Conservation (phyloP, 2,797 vertebrate genomes). For the Sebastes elongatus region DNA sequence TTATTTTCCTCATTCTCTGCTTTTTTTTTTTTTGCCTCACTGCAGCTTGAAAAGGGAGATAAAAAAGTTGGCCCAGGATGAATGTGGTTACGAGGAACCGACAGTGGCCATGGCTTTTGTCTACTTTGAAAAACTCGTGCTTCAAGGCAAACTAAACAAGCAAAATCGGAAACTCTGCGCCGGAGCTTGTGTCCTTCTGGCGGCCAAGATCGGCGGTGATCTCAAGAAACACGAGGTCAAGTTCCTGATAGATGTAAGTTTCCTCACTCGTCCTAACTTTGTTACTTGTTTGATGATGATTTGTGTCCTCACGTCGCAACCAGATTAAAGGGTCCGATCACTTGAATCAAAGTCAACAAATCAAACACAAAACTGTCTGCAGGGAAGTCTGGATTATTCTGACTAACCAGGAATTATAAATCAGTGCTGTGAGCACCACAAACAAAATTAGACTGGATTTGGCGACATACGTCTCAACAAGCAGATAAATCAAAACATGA, state of each 20-base stretch:
- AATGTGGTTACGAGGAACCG: conserved; percentile 95
- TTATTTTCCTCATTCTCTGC: neutral
- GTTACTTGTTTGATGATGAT: neutral
- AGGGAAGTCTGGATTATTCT: neutral
- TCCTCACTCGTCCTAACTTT: neutral
- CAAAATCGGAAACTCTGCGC: conserved; percentile 98
- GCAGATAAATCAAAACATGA: neutral
- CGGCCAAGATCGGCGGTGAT: conserved; percentile 96
- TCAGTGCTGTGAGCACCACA: neutral
- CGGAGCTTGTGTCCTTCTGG: conserved; percentile 94
- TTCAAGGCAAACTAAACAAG: conserved; percentile 97
- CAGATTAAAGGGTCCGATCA: neutral
- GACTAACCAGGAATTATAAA: neutral
- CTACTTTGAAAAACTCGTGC: conserved; percentile 98
- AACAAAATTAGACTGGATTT: neutral
- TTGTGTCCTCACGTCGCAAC: neutral
- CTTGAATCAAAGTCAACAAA: neutral
- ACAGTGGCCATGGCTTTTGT: conserved; percentile 99
- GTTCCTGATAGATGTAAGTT: conserved; percentile 93
- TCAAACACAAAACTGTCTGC: neutral
- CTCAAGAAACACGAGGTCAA: conserved; percentile 98
- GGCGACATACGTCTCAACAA: neutral
- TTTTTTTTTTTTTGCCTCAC: neutral
- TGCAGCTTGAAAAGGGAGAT: conserved; percentile 96
- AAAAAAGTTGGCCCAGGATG: conserved; percentile 94